These are phyloP conservation scores for Propithecus deckenii DNA, from an alignment of 2,797 vertebrate genomes.

Conservation along the genomic window DNA sequence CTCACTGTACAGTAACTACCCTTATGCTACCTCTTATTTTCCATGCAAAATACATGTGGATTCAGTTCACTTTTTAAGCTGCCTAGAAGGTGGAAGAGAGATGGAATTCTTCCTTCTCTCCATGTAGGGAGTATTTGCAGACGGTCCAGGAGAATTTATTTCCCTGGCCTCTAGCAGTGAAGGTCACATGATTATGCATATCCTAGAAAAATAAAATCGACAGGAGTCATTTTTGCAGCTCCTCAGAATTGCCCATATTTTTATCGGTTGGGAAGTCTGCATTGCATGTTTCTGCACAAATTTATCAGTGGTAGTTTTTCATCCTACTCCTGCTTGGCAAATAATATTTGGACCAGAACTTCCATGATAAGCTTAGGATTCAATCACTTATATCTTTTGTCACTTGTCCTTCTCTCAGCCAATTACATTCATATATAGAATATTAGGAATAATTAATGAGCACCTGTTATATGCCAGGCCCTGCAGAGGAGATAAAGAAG, in stretches of 20 bases:
- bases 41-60: slow-evolving; percentile 59
- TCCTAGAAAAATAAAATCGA: slow-evolving; percentile 27
- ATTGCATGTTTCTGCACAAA: background rate
- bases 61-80: background rate
- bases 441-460: background rate
- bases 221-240: background rate
- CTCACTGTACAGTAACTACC: slow-evolving; percentile 20
- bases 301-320: slow-evolving; percentile 21
- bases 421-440: background rate
- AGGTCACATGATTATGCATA: background rate
- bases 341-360: background rate
- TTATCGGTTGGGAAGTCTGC: slow-evolving; percentile 16
- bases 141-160: background rate
- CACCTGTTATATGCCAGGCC: background rate
- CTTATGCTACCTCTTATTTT: slow-evolving; percentile 26
- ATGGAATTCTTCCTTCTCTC: background rate
- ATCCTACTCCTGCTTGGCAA: background rate
- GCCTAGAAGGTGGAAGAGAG: background rate
- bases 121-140: background rate
- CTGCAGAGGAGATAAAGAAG: background rate
- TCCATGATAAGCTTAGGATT: background rate
- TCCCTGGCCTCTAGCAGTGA: background rate
- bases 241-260: background rate
- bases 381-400: background rate
- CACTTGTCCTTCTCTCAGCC: background rate